Conservation (phyloP, 2,888 invertebrate species). For the Nomada flava region DNA sequence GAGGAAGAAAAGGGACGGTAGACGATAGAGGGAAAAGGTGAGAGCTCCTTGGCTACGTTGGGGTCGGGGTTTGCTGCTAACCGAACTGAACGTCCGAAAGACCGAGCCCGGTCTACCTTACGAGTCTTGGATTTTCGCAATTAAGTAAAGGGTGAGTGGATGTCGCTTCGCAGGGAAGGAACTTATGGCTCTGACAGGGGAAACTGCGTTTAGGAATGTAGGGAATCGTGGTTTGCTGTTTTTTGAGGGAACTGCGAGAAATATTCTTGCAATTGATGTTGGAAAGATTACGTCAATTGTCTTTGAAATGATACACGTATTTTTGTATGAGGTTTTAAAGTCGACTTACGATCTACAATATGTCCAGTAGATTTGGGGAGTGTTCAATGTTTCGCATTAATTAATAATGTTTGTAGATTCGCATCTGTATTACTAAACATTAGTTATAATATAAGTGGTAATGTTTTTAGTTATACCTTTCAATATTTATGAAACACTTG, state of each 20-base stretch:
- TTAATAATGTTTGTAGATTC: too few species aligned
- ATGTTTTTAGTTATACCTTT: too few species aligned
- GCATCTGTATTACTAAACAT: too few species aligned
- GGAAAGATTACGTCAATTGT: neutral
- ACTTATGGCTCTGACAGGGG: neutral
- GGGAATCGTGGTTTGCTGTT: neutral
- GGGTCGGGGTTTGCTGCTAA: constrained; percentile 58
- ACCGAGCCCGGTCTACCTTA: constrained; percentile 65
- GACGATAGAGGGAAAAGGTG: constrained; percentile 42
- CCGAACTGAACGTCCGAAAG: constrained; percentile 66
- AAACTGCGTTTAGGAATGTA: neutral
- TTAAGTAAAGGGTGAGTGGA: constrained; percentile 79
- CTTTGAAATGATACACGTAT: neutral
- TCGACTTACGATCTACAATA: too few species aligned
- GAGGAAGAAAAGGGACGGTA: constrained; percentile 32
- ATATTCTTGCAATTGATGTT: neutral
- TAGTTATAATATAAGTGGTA: too few species aligned
- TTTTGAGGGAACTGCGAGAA: neutral
- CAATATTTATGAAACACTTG: too few species aligned
- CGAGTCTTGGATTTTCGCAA: constrained; percentile 78
- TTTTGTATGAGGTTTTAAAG: too few species aligned
- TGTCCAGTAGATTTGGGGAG: too few species aligned
- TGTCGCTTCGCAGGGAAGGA: constrained; percentile 62
- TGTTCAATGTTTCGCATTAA: too few species aligned
- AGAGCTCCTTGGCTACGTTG: constrained; percentile 16